phyloP scores from a whole-genome alignment of 2,888 invertebrate genomes.

The Cordilura impudica region DNA sequence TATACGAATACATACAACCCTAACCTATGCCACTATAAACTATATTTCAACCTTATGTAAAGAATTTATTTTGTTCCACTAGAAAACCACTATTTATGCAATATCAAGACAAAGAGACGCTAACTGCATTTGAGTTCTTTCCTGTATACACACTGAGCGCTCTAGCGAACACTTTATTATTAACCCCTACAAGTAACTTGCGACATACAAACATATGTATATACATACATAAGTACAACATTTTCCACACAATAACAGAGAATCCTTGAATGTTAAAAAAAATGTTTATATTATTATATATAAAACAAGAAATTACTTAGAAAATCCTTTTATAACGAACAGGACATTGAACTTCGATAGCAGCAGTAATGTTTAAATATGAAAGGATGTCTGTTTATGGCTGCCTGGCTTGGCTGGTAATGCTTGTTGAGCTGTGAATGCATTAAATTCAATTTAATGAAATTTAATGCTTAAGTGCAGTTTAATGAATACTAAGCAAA shows the following conservation, averaged over 20 bases:
- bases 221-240: too few species aligned
- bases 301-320: slow-evolving; percentile 45
- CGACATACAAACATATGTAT: background rate
- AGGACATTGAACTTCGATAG: slow-evolving; percentile 60
- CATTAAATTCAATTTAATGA: slow-evolving; percentile 61
- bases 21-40: slow-evolving; percentile 63
- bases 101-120: slow-evolving; percentile 45
- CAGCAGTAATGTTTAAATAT: background rate
- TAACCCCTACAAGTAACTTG: slow-evolving; percentile 18
- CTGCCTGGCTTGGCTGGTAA: slow-evolving; percentile 3
- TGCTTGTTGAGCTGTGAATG: slow-evolving; percentile 60
- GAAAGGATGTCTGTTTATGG: slow-evolving; percentile 1
- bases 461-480: slow-evolving; percentile 62
- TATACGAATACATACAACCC: slow-evolving; percentile 16
- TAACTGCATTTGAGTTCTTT: slow-evolving; percentile 38
- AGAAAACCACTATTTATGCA: slow-evolving; percentile 54
- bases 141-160: background rate
- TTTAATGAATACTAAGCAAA: slow-evolving; percentile 48
- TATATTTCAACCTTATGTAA: slow-evolving; percentile 49
- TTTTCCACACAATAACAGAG: background rate
- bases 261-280: slow-evolving; percentile 37
- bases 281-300: too few species aligned
- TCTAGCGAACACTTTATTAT: slow-evolving; percentile 1
- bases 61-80: background rate
- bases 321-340: slow-evolving; percentile 48